phyloP scores from a whole-genome alignment of 2,888 invertebrate species.

The Leptinotarsa haldemani region DNA sequence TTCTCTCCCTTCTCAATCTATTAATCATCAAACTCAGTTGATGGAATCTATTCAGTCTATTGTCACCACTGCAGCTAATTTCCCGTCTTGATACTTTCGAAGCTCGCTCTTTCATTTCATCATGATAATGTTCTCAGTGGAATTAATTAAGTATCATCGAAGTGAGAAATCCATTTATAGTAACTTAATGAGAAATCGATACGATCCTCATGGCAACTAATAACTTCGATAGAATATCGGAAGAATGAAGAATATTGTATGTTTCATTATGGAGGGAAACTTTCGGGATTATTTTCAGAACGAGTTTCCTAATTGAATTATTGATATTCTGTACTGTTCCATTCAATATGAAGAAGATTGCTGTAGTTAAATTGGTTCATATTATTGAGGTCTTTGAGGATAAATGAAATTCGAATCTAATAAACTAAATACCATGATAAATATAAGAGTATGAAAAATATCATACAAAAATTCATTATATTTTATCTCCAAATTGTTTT shows the following conservation, averaged over 20 bases:
- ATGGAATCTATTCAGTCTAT: not conserved
- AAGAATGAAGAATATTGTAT: not conserved
- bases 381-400: too few species aligned
- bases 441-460: too few species aligned
- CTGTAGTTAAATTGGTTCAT: too few species aligned
- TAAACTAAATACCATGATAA: too few species aligned
- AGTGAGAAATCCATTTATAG: not conserved
- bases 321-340: too few species aligned
- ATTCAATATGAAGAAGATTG: too few species aligned
- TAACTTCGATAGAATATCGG: not conserved
- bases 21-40: not conserved
- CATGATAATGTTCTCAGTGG: not conserved
- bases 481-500: too few species aligned
- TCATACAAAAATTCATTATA: too few species aligned
- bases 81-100: not conserved
- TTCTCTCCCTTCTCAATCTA: not conserved
- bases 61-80: not conserved
- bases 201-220: not conserved
- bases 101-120: not conserved
- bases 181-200: not conserved
- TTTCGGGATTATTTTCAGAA: too few species aligned
- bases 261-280: too few species aligned
- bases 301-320: too few species aligned
- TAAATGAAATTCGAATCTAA: too few species aligned
- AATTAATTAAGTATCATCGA: not conserved